These are phyloP conservation scores for Ophthalmolycus amberensis DNA, from an alignment of 2,113 vertebrate genomes.

Conservation along the genomic window DNA sequence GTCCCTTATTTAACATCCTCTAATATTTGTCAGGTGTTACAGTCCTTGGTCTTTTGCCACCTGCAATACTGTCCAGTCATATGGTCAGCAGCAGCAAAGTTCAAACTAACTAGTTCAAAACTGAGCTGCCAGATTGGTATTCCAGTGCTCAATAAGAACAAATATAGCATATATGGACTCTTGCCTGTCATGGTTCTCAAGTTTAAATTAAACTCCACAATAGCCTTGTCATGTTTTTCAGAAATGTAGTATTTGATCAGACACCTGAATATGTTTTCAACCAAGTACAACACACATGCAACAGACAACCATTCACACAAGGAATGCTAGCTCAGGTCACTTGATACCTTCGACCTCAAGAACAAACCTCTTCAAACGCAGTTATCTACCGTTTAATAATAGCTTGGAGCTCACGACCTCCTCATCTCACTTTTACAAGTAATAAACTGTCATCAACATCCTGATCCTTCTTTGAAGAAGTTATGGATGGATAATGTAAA, in stretches of 20 bases:
- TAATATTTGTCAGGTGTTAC: background rate
- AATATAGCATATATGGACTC: background rate
- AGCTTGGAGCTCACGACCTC: no score
- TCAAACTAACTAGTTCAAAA: background rate
- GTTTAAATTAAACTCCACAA: background rate
- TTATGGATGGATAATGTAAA: background rate
- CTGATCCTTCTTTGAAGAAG: background rate
- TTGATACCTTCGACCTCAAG: no score
- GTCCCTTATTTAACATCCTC: background rate
- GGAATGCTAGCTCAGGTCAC: no score
- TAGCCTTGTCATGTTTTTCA: background rate
- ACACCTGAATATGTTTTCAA: no score
- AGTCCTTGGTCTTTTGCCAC: background rate
- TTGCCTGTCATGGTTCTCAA: background rate
- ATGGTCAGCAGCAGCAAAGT: background rate
- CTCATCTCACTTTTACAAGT: no score
- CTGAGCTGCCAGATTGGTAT: background rate
- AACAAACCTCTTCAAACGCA: no score
- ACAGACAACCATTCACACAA: no score
- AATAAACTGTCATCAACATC: no score
- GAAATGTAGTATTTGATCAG: background rate
- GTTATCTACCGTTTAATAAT: no score
- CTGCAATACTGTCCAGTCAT: slow-evolving; percentile 2
- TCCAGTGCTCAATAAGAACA: background rate
- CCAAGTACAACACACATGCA: no score